phyloP scores from a whole-genome alignment of 2,797 vertebrate species.

The Pseudochaenichthys georgianus region DNA sequence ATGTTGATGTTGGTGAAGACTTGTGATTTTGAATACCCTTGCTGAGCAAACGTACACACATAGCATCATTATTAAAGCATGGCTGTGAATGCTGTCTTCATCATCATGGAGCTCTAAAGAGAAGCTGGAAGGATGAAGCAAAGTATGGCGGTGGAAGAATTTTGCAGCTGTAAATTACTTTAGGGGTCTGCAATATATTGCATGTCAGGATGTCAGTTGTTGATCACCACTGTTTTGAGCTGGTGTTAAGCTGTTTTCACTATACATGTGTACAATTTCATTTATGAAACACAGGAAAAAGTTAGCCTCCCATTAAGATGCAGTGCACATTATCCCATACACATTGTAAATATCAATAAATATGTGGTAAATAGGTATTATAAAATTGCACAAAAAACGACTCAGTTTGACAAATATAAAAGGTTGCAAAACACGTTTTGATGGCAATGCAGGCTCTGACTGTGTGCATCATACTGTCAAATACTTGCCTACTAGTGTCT shows the following conservation, averaged over 20 bases:
- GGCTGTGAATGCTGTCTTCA: neutral
- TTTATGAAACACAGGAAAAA: too few species aligned
- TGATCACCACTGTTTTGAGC: neutral
- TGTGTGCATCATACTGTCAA: neutral
- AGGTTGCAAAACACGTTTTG: neutral
- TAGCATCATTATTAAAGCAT: neutral
- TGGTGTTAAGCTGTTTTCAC: conserved; percentile 2
- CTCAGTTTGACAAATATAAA: neutral
- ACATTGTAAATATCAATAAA: neutral
- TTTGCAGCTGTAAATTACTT: neutral
- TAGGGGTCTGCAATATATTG: neutral
- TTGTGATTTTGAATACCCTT: neutral
- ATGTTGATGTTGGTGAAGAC: too few species aligned
- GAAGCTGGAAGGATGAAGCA: neutral
- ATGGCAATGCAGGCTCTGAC: neutral
- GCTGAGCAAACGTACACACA: too few species aligned
- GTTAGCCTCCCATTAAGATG: neutral
- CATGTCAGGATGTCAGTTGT: too few species aligned
- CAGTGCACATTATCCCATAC: neutral
- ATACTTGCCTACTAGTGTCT: neutral
- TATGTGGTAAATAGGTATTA: neutral
- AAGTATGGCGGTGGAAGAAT: neutral
- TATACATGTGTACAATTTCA: neutral
- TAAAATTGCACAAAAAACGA: neutral
- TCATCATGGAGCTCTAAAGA: too few species aligned